Conservation (phyloP, 2,797 vertebrate species). For the Phrynocephalus guinanensis region DNA sequence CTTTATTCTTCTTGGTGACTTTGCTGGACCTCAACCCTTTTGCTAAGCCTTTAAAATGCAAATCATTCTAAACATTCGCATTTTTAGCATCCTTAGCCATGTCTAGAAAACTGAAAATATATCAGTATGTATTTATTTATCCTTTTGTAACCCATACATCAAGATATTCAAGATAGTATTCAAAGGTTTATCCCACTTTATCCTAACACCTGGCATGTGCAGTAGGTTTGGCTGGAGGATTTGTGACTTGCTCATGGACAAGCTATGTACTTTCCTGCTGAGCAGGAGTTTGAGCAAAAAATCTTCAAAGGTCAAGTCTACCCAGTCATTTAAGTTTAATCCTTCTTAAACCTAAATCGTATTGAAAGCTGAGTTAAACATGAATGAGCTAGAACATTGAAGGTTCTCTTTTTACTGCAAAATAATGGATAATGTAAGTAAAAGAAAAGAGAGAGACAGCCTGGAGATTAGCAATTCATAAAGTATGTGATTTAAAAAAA, state of each 20-base stretch:
- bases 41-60: conserved; percentile 57
- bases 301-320: neutral
- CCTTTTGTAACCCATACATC: neutral
- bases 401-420: neutral
- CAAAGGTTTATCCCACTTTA: neutral
- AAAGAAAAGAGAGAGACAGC: neutral
- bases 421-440: neutral
- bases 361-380: neutral
- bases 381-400: neutral
- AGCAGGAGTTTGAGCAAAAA: neutral
- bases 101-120: neutral
- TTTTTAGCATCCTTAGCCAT: conserved; percentile 16
- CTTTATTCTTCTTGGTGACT: neutral
- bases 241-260: neutral
- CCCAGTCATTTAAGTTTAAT: neutral
- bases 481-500: neutral
- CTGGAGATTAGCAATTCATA: neutral
- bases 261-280: neutral
- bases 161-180: neutral
- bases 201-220: neutral
- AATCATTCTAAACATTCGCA: conserved; percentile 45
- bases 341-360: neutral
- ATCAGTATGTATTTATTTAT: neutral
- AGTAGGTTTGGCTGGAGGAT: neutral
- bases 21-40: conserved; percentile 55